Evolutionary conservation across 2,113 vertebrate genomes (phyloP).

Genomic region (Alethe diademata): DNA sequence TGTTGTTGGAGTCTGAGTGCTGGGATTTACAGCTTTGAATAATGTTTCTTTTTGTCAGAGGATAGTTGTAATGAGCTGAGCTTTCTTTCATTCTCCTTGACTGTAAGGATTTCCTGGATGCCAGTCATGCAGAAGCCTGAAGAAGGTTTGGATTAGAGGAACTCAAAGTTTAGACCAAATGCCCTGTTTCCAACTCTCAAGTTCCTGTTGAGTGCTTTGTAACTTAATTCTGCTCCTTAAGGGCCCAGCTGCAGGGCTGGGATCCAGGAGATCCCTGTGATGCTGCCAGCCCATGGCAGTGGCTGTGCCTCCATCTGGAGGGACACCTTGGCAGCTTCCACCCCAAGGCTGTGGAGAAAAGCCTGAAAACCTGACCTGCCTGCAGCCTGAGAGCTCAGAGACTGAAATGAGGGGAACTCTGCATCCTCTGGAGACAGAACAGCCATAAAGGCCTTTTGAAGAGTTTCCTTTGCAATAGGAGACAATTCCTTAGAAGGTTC

Average conservation of each 20-base stretch:
- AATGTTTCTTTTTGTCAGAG: background rate
- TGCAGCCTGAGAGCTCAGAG: background rate
- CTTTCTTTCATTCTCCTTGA: background rate
- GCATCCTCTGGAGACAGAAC: rapidly evolving
- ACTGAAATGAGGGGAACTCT: background rate
- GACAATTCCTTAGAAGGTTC: background rate
- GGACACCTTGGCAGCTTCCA: background rate
- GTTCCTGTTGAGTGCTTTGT: background rate
- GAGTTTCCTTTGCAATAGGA: background rate
- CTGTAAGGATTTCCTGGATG: background rate
- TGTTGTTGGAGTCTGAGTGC: background rate
- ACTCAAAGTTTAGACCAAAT: background rate
- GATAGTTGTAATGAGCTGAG: background rate
- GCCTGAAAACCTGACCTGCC: background rate
- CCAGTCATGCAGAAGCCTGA: background rate
- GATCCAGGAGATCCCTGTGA: background rate
- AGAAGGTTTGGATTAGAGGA: background rate
- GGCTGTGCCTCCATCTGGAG: background rate
- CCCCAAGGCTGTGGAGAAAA: background rate
- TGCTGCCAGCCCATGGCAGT: background rate
- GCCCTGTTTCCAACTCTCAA: background rate
- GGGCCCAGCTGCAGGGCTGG: background rate
- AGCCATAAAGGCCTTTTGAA: background rate
- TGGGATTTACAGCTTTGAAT: conserved; percentile 20
- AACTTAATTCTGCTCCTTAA: background rate